phyloP scores from a whole-genome alignment of 2,797 vertebrate genomes.

The Sebastes oblongus region DNA sequence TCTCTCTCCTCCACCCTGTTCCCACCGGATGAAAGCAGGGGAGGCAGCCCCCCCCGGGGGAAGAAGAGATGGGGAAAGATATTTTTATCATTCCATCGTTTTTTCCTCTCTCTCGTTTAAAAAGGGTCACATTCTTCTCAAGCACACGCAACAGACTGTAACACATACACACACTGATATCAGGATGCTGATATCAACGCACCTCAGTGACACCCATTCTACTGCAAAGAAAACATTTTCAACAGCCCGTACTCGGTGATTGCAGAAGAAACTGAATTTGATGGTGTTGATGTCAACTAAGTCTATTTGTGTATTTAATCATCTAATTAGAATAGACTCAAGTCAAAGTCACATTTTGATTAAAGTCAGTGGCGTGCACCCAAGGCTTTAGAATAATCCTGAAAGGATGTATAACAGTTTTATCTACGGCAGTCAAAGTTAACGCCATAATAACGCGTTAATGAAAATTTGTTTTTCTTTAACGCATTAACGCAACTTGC shows the following conservation, averaged over 20 bases:
- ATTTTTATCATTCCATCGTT: conserved; percentile 62
- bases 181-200: conserved; percentile 30
- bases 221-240: neutral
- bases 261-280: neutral
- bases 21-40: conserved; percentile 68
- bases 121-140: conserved; percentile 32
- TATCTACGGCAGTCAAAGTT: too few species aligned
- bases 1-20: conserved; percentile 5
- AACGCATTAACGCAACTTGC: too few species aligned
- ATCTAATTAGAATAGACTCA: neutral
- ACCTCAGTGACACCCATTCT: neutral
- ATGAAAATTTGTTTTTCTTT: too few species aligned
- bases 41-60: conserved; percentile 39
- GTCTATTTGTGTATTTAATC: neutral
- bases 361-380: neutral
- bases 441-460: too few species aligned
- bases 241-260: neutral
- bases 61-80: conserved; percentile 61
- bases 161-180: neutral
- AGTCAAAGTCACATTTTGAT: neutral
- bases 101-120: conserved; percentile 36
- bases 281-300: neutral
- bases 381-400: neutral
- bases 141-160: neutral
- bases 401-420: neutral